Evolutionary conservation across 2,797 vertebrate species (phyloP).

Genomic region (Menidia menidia): DNA sequence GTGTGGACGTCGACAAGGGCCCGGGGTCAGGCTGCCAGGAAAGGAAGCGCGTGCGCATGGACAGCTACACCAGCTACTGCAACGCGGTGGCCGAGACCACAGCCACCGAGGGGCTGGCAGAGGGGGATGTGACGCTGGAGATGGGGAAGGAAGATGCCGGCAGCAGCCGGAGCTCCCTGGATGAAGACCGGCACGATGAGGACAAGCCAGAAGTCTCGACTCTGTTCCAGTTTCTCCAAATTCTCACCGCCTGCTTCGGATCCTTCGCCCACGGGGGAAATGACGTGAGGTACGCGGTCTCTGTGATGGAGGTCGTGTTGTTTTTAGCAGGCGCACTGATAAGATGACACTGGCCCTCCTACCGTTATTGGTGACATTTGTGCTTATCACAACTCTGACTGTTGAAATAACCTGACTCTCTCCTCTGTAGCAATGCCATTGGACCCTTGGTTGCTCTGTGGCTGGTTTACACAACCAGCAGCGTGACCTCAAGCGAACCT

Average conservation of each 20-base stretch:
- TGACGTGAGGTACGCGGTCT: slow-evolving; percentile 90
- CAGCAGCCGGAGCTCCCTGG: slow-evolving; percentile 86
- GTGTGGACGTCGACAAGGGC: slow-evolving; percentile 84
- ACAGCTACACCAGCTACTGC: slow-evolving; percentile 99
- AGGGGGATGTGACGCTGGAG: slow-evolving; percentile 83
- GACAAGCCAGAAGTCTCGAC: slow-evolving; percentile 92
- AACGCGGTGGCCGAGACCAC: slow-evolving; percentile 93
- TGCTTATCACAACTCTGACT: neutral
- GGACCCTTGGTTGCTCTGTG: slow-evolving; percentile 94
- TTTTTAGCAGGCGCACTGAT: neutral
- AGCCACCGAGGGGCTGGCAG: slow-evolving; percentile 72
- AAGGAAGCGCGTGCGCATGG: slow-evolving; percentile 93
- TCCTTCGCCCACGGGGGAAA: slow-evolving; percentile 98
- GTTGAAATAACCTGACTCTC: slow-evolving; percentile 4
- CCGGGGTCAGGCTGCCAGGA: slow-evolving; percentile 60
- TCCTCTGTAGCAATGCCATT: slow-evolving; percentile 91
- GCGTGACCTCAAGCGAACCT: slow-evolving; percentile 78
- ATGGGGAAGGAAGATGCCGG: slow-evolving; percentile 75
- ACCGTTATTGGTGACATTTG: slow-evolving; percentile 22
- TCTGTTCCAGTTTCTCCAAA: slow-evolving; percentile 97
- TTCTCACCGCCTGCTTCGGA: slow-evolving; percentile 97
- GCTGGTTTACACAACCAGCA: slow-evolving; percentile 85
- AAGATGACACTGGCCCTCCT: neutral
- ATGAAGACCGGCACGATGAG: slow-evolving; percentile 89
- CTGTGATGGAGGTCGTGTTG: neutral